phyloP scores from a whole-genome alignment of 1,140 invertebrate genomes.

The Meteorus sp. region DNA sequence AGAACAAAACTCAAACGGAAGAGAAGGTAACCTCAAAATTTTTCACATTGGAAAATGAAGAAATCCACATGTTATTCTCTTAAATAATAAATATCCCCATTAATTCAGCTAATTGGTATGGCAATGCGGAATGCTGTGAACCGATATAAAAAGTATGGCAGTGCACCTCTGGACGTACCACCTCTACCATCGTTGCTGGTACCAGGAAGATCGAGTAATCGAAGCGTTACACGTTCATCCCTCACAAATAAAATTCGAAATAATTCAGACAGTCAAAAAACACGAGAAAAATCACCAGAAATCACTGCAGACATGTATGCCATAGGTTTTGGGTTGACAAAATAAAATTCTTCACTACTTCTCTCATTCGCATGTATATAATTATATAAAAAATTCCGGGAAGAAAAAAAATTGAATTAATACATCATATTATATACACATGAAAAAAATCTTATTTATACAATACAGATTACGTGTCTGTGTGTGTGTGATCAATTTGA shows the following conservation, averaged over 20 bases:
- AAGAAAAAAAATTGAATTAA: constrained; percentile 11
- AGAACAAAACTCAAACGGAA: neutral
- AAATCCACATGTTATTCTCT: no score
- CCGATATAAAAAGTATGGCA: constrained; percentile 41
- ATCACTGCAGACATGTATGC: constrained; percentile 49
- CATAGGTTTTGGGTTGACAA: constrained; percentile 41
- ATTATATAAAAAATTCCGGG: no score
- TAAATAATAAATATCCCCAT: no score
- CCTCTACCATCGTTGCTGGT: constrained; percentile 26
- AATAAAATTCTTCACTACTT: constrained; percentile 20
- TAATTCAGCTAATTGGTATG: constrained; percentile 38
- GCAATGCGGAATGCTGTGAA: constrained; percentile 36
- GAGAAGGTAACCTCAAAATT: no score
- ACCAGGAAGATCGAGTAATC: constrained; percentile 11
- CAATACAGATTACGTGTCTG: no score
- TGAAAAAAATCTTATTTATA: constrained; percentile 4
- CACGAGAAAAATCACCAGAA: constrained; percentile 35
- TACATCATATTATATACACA: no score
- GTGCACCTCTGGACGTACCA: constrained; percentile 26
- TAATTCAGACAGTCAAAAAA: constrained; percentile 33
- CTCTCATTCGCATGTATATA: constrained; percentile 13
- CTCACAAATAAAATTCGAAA: constrained; percentile 26
- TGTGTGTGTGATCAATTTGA: no score
- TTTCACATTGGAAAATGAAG: no score
- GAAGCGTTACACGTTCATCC: constrained; percentile 11